Evolutionary conservation across 2,888 invertebrate species (phyloP).

Genomic region (Cyclophora punctaria): DNA sequence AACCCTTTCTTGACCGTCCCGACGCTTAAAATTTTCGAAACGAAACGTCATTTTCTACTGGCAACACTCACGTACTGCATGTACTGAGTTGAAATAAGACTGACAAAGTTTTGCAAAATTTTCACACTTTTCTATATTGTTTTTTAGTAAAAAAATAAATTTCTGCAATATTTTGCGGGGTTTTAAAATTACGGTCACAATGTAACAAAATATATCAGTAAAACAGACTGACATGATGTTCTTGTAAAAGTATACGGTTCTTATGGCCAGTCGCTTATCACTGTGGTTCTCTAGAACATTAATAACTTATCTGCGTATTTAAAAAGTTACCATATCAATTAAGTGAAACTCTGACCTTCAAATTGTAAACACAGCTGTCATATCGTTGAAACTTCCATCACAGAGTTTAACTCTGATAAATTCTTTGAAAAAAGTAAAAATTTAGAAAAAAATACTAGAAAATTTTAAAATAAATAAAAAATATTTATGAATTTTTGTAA

Average conservation of each 20-base stretch:
- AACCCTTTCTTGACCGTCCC: constrained; percentile 16
- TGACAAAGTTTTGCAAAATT: constrained; percentile 55
- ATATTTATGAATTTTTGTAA: too few relatives aligned
- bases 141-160: neutral
- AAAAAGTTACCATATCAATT: too few relatives aligned
- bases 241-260: constrained; percentile 44
- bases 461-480: too few relatives aligned
- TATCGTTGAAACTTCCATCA: too few relatives aligned
- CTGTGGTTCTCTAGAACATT: too few relatives aligned
- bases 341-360: too few relatives aligned
- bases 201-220: constrained; percentile 36
- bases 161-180: neutral
- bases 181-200: constrained; percentile 26
- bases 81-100: constrained; percentile 59
- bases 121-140: constrained; percentile 60
- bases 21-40: constrained; percentile 8
- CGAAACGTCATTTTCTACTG: constrained; percentile 7
- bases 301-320: too few relatives aligned
- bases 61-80: constrained; percentile 20
- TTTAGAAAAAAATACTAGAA: too few relatives aligned
- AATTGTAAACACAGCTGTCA: too few relatives aligned
- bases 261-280: constrained; percentile 14
- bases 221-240: constrained; percentile 47
- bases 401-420: too few relatives aligned
- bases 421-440: too few relatives aligned